phyloP scores from a whole-genome alignment of 2,888 invertebrate species.

The Marasmarcha lunaedactyla region DNA sequence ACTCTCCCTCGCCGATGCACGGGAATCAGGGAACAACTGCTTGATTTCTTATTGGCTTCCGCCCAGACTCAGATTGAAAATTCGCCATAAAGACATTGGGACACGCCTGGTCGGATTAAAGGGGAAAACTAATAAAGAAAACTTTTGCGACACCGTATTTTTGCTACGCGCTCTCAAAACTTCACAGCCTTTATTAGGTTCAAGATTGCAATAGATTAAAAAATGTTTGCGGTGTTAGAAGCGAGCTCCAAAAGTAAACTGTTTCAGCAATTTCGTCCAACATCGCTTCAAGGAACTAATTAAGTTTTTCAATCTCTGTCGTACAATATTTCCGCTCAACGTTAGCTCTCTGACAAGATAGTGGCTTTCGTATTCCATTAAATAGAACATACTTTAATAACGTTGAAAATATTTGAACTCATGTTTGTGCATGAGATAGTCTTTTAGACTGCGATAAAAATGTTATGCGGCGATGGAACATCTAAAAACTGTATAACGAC shows the following conservation, averaged over 20 bases:
- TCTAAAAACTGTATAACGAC: constrained; percentile 21
- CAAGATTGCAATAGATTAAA: constrained; percentile 45
- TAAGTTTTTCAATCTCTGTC: constrained; percentile 34
- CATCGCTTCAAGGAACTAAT: constrained; percentile 29
- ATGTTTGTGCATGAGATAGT: constrained; percentile 28
- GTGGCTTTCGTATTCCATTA: constrained; percentile 12
- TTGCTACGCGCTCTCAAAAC: constrained; percentile 61
- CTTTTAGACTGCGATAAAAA: constrained; percentile 34
- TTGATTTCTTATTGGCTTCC: constrained; percentile 70
- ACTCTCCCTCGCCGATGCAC: constrained; percentile 61
- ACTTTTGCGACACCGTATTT: constrained; percentile 69
- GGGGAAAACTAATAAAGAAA: constrained; percentile 69
- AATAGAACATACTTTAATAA: constrained; percentile 24
- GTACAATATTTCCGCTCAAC: constrained; percentile 19
- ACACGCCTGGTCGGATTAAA: constrained; percentile 66
- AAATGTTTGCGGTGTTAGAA: constrained; percentile 35
- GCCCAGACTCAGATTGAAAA: constrained; percentile 67
- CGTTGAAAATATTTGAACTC: constrained; percentile 17
- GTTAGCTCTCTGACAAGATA: constrained; percentile 14
- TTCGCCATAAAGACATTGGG: constrained; percentile 69
- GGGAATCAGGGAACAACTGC: constrained; percentile 65
- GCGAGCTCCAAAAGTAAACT: constrained; percentile 25
- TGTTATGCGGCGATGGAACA: constrained; percentile 11
- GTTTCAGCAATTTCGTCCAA: not conserved
- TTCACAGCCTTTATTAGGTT: constrained; percentile 56